Evolutionary conservation across 2,888 invertebrate species (phyloP).

Genomic region (Lamproptera curius): DNA sequence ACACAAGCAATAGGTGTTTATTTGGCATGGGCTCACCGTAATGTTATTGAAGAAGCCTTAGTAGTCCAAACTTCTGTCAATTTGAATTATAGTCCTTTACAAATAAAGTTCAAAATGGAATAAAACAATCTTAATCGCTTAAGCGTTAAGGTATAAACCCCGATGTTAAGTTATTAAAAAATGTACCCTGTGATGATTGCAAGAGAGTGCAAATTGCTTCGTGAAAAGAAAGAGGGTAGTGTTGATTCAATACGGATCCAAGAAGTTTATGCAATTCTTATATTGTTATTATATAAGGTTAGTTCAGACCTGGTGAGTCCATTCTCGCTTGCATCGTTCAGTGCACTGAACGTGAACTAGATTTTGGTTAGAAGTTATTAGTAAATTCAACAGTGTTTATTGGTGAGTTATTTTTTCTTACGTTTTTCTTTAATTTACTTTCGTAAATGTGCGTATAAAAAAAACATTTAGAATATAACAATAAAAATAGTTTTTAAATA

Average conservation of each 20-base stretch:
- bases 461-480: too few species aligned
- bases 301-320: conserved; percentile 46
- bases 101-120: conserved; percentile 26
- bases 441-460: too few species aligned
- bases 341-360: conserved; percentile 54
- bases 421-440: too few species aligned
- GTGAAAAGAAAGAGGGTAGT: conserved; percentile 22
- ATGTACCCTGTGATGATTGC: conserved; percentile 13
- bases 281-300: conserved; percentile 75
- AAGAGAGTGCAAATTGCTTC: not conserved
- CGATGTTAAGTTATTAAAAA: not conserved
- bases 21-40: conserved; percentile 26
- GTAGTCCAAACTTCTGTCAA: not conserved
- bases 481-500: too few species aligned
- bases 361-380: conserved; percentile 15
- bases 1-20: conserved; percentile 22
- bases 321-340: conserved; percentile 55
- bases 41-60: conserved; percentile 27
- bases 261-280: conserved; percentile 74
- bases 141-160: conserved; percentile 24
- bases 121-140: conserved; percentile 26
- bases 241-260: conserved; percentile 49
- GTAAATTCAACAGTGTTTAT: conserved; percentile 27
- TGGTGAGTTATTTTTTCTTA: conserved; percentile 40
- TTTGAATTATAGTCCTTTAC: not conserved